Base-by-base conservation (phyloP, 2,797 vertebrate genomes). In the Babyrousa celebensis region DNA sequence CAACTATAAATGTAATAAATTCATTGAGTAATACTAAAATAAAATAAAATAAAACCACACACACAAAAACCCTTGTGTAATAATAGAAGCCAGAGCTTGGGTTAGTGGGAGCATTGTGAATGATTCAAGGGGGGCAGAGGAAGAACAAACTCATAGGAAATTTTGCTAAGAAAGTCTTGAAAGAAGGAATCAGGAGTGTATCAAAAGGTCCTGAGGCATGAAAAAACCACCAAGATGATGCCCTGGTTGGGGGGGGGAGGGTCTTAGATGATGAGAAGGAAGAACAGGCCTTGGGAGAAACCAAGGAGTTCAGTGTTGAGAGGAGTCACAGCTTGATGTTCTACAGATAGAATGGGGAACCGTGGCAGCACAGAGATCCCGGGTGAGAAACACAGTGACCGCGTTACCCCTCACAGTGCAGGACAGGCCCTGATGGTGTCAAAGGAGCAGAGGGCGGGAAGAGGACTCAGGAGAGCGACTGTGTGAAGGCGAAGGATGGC, bases 111-210 rank as follows among this genome's bases (percentile, higher is more conserved):
- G 17, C 21, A 70, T 48, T n/a, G n/a, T 1, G 32, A 36, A 29
- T 36, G 80, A 68, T 36, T 94, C 27, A 60, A 83, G 40, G 29
- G 25, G 12, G 77, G 43, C 65, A 70, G 79, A 32, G 65, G 14
- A 92, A 91, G 54, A 91, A 92, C 27, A 85, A n/a, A 85, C 5
- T 79, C 68, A 48, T 0, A 89, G 77, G 91, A 52, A 74, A 79
- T 52, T 25, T 32, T 9, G 20, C 40, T 29, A 25, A 79, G 91
- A 32, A 63, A 65, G 68, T 70, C 54, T 84, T 27, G 17, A 25
- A 63, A 71, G 79, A 27, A 86, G 71, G 77, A 56, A 43, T 23
- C 32, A 10, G 1, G 21, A 12, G 23, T 9, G 14, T 16, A 15
- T 48, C 7, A 14, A 63, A 70, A 79, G 87, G 40, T 12, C 60